Percentiles rank a stretch among this genome's conserved stretches.
These are phyloP conservation scores for Diarsia brunnea DNA, from an alignment of 2,888 invertebrate species.

Conservation along the genomic window DNA sequence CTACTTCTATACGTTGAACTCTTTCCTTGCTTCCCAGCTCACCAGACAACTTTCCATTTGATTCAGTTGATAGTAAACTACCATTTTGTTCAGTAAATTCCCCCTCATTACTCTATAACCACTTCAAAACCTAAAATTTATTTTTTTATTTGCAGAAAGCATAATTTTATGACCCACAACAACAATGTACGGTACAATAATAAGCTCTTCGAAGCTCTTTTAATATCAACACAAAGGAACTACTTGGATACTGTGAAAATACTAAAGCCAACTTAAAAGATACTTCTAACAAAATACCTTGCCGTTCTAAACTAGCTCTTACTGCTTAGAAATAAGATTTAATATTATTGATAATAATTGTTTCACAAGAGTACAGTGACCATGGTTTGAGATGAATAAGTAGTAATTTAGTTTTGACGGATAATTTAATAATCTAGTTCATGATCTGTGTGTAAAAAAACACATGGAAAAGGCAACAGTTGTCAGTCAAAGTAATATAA, in stretches of 20 bases:
- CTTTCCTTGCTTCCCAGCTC: conserved; percentile 31
- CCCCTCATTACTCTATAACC: conserved; percentile 46
- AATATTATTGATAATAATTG: conserved; percentile 3
- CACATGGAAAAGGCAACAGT: conserved; percentile 62
- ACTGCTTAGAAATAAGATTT: not conserved
- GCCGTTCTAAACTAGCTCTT: conserved; percentile 26
- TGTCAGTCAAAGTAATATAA: conserved; percentile 58
- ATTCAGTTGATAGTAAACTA: conserved; percentile 41
- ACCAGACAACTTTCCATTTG: conserved; percentile 48
- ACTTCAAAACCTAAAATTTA: conserved; percentile 35
- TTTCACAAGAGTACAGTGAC: conserved; percentile 18
- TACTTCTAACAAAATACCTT: conserved; percentile 1
- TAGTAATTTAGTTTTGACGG: conserved; percentile 67
- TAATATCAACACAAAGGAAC: conserved; percentile 67
- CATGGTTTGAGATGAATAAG: conserved; percentile 63
- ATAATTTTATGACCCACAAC: conserved; percentile 47
- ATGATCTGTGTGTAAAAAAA: conserved; percentile 56
- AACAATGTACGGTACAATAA: conserved; percentile 54
- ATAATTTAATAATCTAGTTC: conserved; percentile 70
- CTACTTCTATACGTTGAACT: not conserved
- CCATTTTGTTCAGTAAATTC: conserved; percentile 41
- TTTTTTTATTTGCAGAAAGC: conserved; percentile 54
- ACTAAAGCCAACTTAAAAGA: conserved; percentile 31
- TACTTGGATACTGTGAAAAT: conserved; percentile 67
- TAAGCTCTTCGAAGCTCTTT: conserved; percentile 58